Percentiles rank a stretch among this genome's conserved stretches.
Conservation (phyloP, 2,113 vertebrate species). For the Petromus typicus region DNA sequence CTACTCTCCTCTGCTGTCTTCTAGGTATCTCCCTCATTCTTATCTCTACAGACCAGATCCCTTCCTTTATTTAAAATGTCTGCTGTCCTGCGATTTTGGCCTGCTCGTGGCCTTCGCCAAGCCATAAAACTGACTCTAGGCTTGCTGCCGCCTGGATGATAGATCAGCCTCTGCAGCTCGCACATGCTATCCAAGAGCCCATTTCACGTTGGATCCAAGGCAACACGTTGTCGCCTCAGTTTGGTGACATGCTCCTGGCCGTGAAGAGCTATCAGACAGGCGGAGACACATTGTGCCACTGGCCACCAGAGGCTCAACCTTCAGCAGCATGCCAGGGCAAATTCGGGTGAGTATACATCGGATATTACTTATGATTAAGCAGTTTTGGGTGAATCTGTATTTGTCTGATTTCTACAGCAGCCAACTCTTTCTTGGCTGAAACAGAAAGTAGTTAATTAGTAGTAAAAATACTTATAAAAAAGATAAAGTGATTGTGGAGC, state of each 20-base stretch:
- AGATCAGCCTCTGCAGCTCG: neutral
- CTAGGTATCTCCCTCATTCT: slow-evolving; percentile 17
- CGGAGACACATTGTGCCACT: fast-evolving
- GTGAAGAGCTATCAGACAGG: no score
- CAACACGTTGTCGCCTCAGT: neutral
- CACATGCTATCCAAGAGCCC: neutral
- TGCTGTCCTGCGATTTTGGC: slow-evolving; percentile 1
- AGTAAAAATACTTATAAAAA: neutral
- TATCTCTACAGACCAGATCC: slow-evolving; percentile 56
- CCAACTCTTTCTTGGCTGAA: neutral
- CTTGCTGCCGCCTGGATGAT: neutral
- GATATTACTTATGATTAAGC: neutral
- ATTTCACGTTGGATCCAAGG: neutral
- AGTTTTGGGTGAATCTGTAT: neutral
- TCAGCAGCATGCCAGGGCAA: neutral
- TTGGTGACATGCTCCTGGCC: neutral
- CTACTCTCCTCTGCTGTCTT: neutral
- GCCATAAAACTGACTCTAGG: neutral
- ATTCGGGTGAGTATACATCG: neutral
- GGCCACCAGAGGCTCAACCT: no score
- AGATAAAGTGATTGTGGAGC: neutral
- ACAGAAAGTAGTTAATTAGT: neutral
- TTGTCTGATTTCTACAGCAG: neutral
- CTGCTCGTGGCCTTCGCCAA: neutral
- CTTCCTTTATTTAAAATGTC: neutral